Base-by-base conservation (phyloP, 2,888 invertebrate species). In the Agrotis segetum region DNA sequence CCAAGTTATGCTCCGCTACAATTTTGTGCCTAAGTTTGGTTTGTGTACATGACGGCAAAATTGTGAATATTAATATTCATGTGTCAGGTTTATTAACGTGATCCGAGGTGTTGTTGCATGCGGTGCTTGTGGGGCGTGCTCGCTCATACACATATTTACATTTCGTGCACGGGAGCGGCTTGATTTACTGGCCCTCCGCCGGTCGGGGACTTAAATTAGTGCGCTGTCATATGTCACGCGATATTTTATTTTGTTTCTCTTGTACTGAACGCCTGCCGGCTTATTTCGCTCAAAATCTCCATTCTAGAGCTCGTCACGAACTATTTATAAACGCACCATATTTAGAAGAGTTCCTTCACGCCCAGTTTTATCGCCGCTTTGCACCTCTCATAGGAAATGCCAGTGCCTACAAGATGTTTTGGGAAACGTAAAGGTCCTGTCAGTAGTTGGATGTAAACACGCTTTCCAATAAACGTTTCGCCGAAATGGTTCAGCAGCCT, bases 261-360 rank as follows among this genome's bases (percentile, higher is more conserved):
- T 85, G 84, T 80, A 87, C 87, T 83, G 85, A 81, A 84, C 85
- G 91, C 84, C 87, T 86, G 85, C 87, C 78, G 81, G 87, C 90
- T 89, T 89, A 90, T 92, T 93, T 92, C 91, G 91, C 92, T 91
- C 88, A 88, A 92, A 92, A 91, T 91, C 91, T 89, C 88, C 89
- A 92, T 92, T 91, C 93, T 92, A 90, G 88, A 85, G 85, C 85
- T 78, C 90, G 93, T 93, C 92, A 91, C 86, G 88, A 87, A 88
- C 87, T 95, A 96, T 95, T 95, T 94, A 94, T 95, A 94, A 91
- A 89, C 87, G 85, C 83, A 83, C 92, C 93, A 92, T 93, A 93
- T 94, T 92, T 92, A 93, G 93, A 92, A 71, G 85, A 76, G 84
- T 90, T 87, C 85, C 89, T 88, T 84, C 83, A 86, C 84, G 84